Evolutionary conservation across 2,113 vertebrate species (phyloP), one percentile per base, ranked within the genome.

Genomic region (Myocastor coypus): DNA sequence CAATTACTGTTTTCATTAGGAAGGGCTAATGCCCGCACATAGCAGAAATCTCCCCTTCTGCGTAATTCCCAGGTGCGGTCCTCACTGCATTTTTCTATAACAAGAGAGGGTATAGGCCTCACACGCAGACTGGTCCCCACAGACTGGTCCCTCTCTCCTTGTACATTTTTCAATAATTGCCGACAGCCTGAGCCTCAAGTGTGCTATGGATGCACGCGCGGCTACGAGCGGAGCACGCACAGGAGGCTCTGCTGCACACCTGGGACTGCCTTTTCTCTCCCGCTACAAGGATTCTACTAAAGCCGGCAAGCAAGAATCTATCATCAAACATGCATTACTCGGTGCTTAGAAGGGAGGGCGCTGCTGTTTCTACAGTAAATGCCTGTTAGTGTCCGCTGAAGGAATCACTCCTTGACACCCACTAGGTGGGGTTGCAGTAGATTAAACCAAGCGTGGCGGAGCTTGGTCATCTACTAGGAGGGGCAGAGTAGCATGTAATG

Each of bases 331-430:
- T 3, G 30, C 59, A 30, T 64, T 57, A 64, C 46, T 52, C 46
- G 64, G 16, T 46, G 17, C 69, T 87, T 71, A 94, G 26, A 77
- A 84, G 10, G 37, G 46, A 84, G 10, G 37, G 46, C 24, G 42
- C 40, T 32, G 52, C 42, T 83, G 57, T 80, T 63, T 42, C 30
- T 13, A 59, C 10, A 83, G 40, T 61, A 83, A 42, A 55, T 59
- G 30, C 71, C 80, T 16, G 92, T 61, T 85, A 95, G 94, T 81
- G 42, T 52, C 82, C 20, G 55, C 26, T 80, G 71, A 95, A 87
- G 61, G 83, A 84, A 64, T 88, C 87, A 83, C 7, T 87, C 94
- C 71, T 57, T 80, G 84, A 73, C 46, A 50, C 30, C n/a, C 46
- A 14, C 42, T 80, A 13, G 40, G 28, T 88, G 80, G 63, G 69